Base-by-base conservation (phyloP, 2,888 invertebrate species). In the Pediacus dermestoides region DNA sequence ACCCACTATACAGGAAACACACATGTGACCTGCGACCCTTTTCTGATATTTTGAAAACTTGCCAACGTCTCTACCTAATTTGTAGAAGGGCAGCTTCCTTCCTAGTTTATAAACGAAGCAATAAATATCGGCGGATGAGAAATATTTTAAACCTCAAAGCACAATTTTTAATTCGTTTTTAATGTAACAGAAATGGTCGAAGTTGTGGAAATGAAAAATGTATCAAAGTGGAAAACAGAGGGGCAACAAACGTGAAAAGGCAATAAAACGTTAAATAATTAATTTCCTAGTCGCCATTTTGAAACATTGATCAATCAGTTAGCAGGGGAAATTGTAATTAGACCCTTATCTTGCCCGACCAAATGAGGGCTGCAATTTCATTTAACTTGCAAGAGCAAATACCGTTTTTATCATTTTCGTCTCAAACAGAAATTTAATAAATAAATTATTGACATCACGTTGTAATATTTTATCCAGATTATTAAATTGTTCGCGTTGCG, bases 191-290 rank as follows among this genome's bases (percentile, higher is more conserved):
- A n/a, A n/a, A n/a, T n/a, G n/a, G n/a, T n/a, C n/a, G n/a, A n/a
- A n/a, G n/a, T n/a, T n/a, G n/a, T n/a, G n/a, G n/a, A n/a, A n/a
- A n/a, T n/a, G n/a, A 21, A 6, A 16, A 31, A 30, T 30, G 10
- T 36, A 12, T 30, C 13, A 16, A 12, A 12, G 38, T 28, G 38
- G 38, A 37, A 40, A 33, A 38, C 44, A 48, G 37, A 48, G 43
- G 49, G 53, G 48, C 48, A 53, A 49, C 50, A 53, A 55, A 48
- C 48, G 48, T 50, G 48, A 50, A 48, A 54, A 53, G 48, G 50
- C 48, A 53, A 52, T 51, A 53, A 53, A 55, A 52, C 50, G 55
- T 57, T 61, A 60, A 61, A 60, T 60, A 61, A 61, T 61, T 59
- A 61, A 61, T 60, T 58, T 55, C 52, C 44, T 38, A 43, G 54